Conservation (phyloP, 2,113 vertebrate genomes). For the Passer montanus region DNA sequence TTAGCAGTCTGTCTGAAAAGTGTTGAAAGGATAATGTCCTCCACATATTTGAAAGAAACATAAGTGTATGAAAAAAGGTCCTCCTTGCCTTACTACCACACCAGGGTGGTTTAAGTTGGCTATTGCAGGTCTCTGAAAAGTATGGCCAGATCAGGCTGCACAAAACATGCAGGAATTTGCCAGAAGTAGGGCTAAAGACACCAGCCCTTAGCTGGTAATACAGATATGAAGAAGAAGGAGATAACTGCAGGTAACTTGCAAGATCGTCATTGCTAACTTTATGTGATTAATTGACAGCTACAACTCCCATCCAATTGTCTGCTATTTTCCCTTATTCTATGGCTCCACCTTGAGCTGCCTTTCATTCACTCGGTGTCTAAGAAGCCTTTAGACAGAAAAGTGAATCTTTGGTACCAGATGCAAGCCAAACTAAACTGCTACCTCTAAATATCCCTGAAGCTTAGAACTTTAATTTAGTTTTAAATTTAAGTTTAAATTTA, state of each 20-base stretch:
- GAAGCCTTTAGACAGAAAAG: not conserved
- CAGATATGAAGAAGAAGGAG: not conserved
- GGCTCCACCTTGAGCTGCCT: not conserved
- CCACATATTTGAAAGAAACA: not conserved
- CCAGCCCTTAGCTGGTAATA: not conserved
- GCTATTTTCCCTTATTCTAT: not conserved
- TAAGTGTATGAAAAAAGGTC: not conserved
- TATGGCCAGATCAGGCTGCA: not conserved
- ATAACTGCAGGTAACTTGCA: not conserved
- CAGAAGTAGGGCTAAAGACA: not conserved
- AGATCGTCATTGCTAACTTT: not conserved
- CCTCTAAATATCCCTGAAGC: not conserved
- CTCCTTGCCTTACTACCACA: not conserved
- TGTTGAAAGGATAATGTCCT: slow-evolving; percentile 26
- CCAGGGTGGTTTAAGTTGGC: not conserved
- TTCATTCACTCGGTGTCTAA: slow-evolving; percentile 14
- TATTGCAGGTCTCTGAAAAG: not conserved
- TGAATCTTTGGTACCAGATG: not conserved
- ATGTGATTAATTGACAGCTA: not conserved
- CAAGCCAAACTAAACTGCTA: not conserved
- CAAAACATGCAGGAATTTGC: not conserved
- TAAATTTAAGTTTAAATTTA: no score
- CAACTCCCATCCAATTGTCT: not conserved
- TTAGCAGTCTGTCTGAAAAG: not conserved
- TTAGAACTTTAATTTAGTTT: no score